Conservation (phyloP, 2,797 vertebrate species). For the Lepus townsendii region DNA sequence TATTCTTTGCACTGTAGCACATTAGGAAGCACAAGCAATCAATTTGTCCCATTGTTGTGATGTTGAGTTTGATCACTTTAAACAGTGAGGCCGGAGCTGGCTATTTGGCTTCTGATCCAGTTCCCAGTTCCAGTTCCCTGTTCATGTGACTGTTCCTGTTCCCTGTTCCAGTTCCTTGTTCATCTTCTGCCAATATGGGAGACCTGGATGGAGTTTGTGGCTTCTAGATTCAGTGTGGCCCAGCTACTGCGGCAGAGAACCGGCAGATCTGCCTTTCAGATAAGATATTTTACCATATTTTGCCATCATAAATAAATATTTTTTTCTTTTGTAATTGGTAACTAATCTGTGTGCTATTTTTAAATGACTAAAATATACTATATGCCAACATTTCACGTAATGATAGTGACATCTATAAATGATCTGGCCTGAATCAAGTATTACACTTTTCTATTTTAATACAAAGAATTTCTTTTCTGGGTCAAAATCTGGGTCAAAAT, state of each 20-base stretch:
- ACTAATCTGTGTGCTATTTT: neutral
- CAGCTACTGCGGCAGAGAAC: too few relatives aligned
- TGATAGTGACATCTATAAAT: neutral
- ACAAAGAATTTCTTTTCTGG: neutral
- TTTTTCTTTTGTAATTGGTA: neutral
- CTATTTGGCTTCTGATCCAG: too few relatives aligned
- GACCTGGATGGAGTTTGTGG: too few relatives aligned
- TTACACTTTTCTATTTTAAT: neutral
- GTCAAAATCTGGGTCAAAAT: neutral
- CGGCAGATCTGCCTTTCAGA: too few relatives aligned
- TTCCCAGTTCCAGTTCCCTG: too few relatives aligned
- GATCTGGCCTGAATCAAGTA: neutral
- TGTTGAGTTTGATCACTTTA: neutral
- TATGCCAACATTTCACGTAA: neutral
- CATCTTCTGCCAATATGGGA: too few relatives aligned
- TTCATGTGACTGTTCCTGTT: too few relatives aligned
- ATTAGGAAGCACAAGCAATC: neutral
- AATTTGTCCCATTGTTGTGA: neutral
- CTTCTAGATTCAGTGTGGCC: too few relatives aligned
- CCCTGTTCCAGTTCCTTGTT: too few relatives aligned
- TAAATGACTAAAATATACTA: neutral
- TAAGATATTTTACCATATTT: neutral
- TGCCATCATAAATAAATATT: neutral
- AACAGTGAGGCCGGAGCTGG: too few relatives aligned
- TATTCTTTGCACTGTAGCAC: neutral